Evolutionary conservation across 2,888 invertebrate genomes (phyloP).

Genomic region (Limnephilus auricula): DNA sequence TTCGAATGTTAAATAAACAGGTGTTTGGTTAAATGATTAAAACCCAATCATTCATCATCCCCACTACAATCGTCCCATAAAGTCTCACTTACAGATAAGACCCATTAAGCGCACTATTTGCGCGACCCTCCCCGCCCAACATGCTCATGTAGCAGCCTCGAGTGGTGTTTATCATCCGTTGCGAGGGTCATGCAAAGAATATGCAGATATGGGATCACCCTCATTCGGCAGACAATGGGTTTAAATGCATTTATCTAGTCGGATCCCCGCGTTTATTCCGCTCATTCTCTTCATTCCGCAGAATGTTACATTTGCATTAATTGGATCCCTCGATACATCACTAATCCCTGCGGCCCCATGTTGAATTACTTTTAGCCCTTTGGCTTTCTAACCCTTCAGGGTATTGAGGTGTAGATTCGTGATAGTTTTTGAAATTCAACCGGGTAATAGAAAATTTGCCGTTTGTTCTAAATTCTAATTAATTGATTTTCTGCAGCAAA

Average conservation of each 20-base stretch:
- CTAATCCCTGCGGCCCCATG: slow-evolving; percentile 18
- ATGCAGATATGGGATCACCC: slow-evolving; percentile 41
- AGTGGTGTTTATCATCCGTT: slow-evolving; percentile 36
- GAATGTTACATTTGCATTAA: slow-evolving; percentile 66
- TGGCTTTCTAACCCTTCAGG: background rate
- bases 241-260: slow-evolving; percentile 63
- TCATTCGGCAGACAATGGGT: slow-evolving; percentile 57
- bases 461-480: no score
- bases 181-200: slow-evolving; percentile 21
- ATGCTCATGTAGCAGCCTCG: slow-evolving; percentile 13
- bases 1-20: background rate
- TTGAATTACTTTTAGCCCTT: background rate
- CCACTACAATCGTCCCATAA: slow-evolving; percentile 13
- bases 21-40: background rate
- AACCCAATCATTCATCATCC: background rate
- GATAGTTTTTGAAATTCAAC: background rate
- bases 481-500: background rate
- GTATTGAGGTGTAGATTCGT: background rate
- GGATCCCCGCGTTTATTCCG: slow-evolving; percentile 58
- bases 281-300: slow-evolving; percentile 48
- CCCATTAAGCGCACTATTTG: slow-evolving; percentile 19
- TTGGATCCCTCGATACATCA: slow-evolving; percentile 57
- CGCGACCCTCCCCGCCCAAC: slow-evolving; percentile 6
- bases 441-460: background rate
- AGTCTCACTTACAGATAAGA: slow-evolving; percentile 34